Percentiles rank a stretch among this genome's conserved stretches.
These are phyloP conservation scores for Heliothis subflexa DNA, from an alignment of 1,140 invertebrate genomes.

Conservation along the genomic window DNA sequence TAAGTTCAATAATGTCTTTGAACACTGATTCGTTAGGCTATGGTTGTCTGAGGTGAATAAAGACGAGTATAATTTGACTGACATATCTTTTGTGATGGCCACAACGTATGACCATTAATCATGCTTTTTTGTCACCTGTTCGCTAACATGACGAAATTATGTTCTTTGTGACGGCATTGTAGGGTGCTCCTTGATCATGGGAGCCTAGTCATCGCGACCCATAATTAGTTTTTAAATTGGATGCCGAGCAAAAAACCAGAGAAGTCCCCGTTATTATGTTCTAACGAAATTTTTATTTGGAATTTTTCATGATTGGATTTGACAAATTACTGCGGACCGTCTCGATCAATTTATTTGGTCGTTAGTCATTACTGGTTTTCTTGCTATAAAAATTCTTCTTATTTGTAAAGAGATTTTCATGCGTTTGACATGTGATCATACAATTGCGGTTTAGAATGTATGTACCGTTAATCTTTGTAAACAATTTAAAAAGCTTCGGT, in stretches of 20 bases:
- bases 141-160: slow-evolving; percentile 82
- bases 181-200: slow-evolving; percentile 72
- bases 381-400: slow-evolving; percentile 41
- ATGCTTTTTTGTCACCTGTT: slow-evolving; percentile 79
- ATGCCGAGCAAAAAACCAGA: slow-evolving; percentile 69
- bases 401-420: slow-evolving; percentile 43
- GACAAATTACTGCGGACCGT: slow-evolving; percentile 73
- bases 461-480: slow-evolving; percentile 21
- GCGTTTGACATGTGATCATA: slow-evolving; percentile 49
- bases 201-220: slow-evolving; percentile 72
- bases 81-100: slow-evolving; percentile 69
- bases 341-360: slow-evolving; percentile 64
- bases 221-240: slow-evolving; percentile 85
- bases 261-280: slow-evolving; percentile 73
- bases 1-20: background rate
- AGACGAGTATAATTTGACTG: slow-evolving; percentile 63
- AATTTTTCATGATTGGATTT: slow-evolving; percentile 76
- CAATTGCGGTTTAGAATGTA: slow-evolving; percentile 12
- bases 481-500: background rate
- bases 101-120: slow-evolving; percentile 73
- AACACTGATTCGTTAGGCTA: slow-evolving; percentile 39
- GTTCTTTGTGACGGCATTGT: slow-evolving; percentile 76
- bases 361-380: slow-evolving; percentile 60
- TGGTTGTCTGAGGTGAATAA: slow-evolving; percentile 50
- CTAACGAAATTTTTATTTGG: slow-evolving; percentile 67